Conservation (phyloP, 2,888 invertebrate genomes). For the Drosophila tanythrix region DNA sequence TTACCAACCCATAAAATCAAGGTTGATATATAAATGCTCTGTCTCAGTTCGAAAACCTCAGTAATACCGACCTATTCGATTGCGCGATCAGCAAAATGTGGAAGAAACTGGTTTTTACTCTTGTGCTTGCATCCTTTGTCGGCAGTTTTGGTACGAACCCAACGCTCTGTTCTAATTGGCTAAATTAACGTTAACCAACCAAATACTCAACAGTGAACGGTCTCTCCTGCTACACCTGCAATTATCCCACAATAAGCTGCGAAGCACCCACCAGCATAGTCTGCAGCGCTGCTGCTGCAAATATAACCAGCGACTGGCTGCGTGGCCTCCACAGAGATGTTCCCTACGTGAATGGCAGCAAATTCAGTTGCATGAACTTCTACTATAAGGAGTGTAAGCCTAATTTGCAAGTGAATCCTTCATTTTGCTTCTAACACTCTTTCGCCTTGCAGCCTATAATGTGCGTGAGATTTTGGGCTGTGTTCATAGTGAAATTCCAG, state of each 20-base stretch:
- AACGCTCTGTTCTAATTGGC: background rate
- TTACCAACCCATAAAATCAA: background rate
- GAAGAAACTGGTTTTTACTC: slow-evolving; percentile 47
- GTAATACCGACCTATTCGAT: background rate
- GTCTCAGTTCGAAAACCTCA: background rate
- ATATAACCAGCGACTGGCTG: slow-evolving; percentile 32
- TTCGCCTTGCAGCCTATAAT: background rate
- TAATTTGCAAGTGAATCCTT: background rate
- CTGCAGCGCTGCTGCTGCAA: slow-evolving; percentile 47
- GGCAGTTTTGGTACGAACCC: slow-evolving; percentile 57
- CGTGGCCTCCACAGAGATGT: slow-evolving; percentile 33
- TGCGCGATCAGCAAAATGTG: slow-evolving; percentile 48
- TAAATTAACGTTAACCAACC: background rate
- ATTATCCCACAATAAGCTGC: slow-evolving; percentile 19
- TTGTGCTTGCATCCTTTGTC: slow-evolving; percentile 48
- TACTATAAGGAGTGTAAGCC: background rate
- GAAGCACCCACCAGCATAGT: slow-evolving; percentile 3
- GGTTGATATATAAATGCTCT: background rate
- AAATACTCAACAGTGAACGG: slow-evolving; percentile 26
- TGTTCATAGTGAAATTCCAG: background rate
- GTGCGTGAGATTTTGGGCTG: background rate
- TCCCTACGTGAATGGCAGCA: background rate
- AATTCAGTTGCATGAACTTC: background rate
- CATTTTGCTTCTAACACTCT: background rate
- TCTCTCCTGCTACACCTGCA: slow-evolving; percentile 51